Conservation (phyloP, 2,113 vertebrate genomes). For the Paratilapia polleni region DNA sequence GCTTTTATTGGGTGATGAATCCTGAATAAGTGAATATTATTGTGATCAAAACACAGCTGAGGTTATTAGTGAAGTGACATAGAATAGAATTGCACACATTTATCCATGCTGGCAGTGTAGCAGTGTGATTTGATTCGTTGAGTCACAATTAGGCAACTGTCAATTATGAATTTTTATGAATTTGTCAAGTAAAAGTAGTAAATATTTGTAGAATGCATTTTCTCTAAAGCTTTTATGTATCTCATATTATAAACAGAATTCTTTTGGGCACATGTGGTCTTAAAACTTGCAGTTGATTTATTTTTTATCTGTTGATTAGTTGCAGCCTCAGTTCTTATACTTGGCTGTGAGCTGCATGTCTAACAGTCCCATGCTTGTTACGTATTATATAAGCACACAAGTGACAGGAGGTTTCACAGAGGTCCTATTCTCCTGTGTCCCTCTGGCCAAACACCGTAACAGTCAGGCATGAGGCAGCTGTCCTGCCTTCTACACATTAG, state of each 20-base stretch:
- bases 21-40: not conserved
- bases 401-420: slow-evolving; percentile 63
- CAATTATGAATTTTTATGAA: not conserved
- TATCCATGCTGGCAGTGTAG: not conserved
- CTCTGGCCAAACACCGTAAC: slow-evolving; percentile 17
- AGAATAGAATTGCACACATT: not conserved
- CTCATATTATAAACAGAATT: not conserved
- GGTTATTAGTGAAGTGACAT: not conserved
- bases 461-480: slow-evolving; percentile 71
- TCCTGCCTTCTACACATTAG: slow-evolving; percentile 62
- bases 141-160: not conserved
- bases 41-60: not conserved
- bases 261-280: not conserved
- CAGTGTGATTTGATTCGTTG: not conserved
- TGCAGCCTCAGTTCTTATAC: not conserved
- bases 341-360: slow-evolving; percentile 28
- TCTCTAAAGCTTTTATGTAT: not conserved
- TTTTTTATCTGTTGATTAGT: slow-evolving; percentile 18
- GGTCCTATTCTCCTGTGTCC: slow-evolving; percentile 60
- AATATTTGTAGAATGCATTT: not conserved
- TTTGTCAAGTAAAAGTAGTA: not conserved
- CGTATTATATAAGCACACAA: slow-evolving; percentile 58
- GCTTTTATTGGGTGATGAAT: not conserved
- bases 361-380: slow-evolving; percentile 40
- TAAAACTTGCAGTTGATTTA: not conserved